Evolutionary conservation across 2,888 invertebrate species (phyloP).

Genomic region (Rhagium mordax): DNA sequence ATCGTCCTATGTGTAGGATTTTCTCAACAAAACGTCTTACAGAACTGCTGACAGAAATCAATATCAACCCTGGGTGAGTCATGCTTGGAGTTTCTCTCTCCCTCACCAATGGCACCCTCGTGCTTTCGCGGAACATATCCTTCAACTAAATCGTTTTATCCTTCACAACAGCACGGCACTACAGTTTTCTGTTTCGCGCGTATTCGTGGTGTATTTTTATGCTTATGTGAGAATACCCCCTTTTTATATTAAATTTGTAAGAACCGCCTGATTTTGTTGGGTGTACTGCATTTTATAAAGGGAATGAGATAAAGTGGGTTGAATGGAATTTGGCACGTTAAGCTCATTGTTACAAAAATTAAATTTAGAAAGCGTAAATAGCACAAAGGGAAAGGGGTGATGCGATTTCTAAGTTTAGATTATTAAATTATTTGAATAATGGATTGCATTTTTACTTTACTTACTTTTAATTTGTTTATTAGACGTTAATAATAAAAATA

Average conservation of each 20-base stretch:
- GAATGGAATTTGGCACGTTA: slow-evolving; percentile 9
- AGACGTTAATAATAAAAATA: too few species aligned
- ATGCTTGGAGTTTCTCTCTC: slow-evolving; percentile 27
- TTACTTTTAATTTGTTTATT: too few species aligned
- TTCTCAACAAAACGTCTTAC: slow-evolving; percentile 41
- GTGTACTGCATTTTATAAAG: slow-evolving; percentile 12
- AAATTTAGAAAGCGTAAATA: neutral
- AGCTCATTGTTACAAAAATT: neutral
- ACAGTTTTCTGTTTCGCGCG: neutral
- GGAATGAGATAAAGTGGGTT: slow-evolving; percentile 8
- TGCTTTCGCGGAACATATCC: slow-evolving; percentile 16
- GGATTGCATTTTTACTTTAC: neutral
- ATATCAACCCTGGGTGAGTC: slow-evolving; percentile 47
- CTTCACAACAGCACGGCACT: neutral
- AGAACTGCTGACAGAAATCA: slow-evolving; percentile 51
- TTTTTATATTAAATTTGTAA: slow-evolving; percentile 19
- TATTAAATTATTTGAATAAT: neutral
- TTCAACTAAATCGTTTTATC: slow-evolving; percentile 19
- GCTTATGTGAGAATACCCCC: neutral
- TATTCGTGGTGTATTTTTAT: slow-evolving; percentile 8
- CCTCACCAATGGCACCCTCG: slow-evolving; percentile 6
- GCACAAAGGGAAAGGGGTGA: neutral
- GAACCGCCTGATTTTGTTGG: slow-evolving; percentile 17
- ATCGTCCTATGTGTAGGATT: slow-evolving; percentile 21
- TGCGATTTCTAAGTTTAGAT: neutral